Base-by-base conservation (phyloP, 1,140 invertebrate species). In the Sweltsa coloradensis region DNA sequence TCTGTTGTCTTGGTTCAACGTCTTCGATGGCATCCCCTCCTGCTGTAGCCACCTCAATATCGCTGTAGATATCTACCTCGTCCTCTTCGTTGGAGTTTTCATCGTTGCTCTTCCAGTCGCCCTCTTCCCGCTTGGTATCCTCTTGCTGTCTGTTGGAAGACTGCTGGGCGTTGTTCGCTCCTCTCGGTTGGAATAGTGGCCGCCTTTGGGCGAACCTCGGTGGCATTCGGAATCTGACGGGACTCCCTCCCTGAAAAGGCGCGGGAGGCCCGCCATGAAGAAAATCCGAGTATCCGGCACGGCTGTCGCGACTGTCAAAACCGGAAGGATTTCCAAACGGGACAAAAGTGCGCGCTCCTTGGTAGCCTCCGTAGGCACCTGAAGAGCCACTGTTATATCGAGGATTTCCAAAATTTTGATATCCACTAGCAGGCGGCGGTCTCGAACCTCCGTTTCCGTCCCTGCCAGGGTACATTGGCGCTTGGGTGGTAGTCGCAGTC, bases 381-480 rank as follows among this genome's bases (percentile, higher is more conserved):
- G 34, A 41, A 16, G 46, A 19, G n/a, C 18, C 23, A 26, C 37
- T 36, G 37, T n/a, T n/a, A n/a, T 47, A 44, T 51, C 67, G 62
- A 23, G 63, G 61, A 19, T 63, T 61, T 22, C 66, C 63, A 61
- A 64, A 64, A 9, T 39, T 21, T 13, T 36, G 25, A 39, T 22
- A 27, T 31, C 34, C 14, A 24, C 25, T 24, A 31, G 29, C 41
- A 27, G 44, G 24, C 1, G 48, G 39, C 6, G 26, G 26, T n/a
- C 51, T 39, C 3, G 69, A 65, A 16, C 69, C 61, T 0, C 55
- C 47, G 5, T 64, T 62, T 16, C 70, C 55, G 14, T 60, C 34
- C 16, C 60, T 62, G 11, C 68, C 69, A 3, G 72, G 69, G 56
- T 81, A 81, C 55, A 79, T 73, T 0, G 79, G 79, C 0, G 68